Evolutionary conservation across 2,888 invertebrate genomes (phyloP), one percentile per base, ranked within the genome.

Genomic region (Cryptocephalus moraei): DNA sequence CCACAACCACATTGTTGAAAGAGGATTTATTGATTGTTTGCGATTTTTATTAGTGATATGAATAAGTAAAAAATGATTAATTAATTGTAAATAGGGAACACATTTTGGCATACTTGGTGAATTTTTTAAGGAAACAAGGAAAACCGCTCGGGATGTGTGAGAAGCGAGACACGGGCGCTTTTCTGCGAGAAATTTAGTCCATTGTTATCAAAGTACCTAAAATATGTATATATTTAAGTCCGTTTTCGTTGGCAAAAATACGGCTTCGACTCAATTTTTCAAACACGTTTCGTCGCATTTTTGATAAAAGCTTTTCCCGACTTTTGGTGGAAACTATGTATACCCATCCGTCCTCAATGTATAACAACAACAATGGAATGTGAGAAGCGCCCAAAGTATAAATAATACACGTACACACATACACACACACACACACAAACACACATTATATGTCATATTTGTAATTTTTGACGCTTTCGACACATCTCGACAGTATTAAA

Each of bases 221-320:
- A 22, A 51, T 47, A 52, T 48, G 45, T 36, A 36, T 22, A 22
- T 22, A 22, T 22, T 36, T 36, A 36, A 11, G 12, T 36, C 12
- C 12, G n/a, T 36, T 42, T 42, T 48, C 55, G 60, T 62, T 56
- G 64, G 65, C 65, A 64, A 66, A 66, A 66, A 65, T 66, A 64
- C 64, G 64, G 66, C 64, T 63, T 57, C 50, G 38, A 36, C 12
- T 36, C 11, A 36, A 36, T 36, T n/a, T 11, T n/a, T 12, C 38
- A 4, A 12, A 36, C 11, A 36, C 38, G 12, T 12, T 11, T 36
- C 6, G n/a, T n/a, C 12, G 36, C n/a, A 36, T 4, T 36, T 36
- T 36, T 12, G 36, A 36, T 47, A 34, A 44, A 22, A 22, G 22
- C 41, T 10, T 9, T 32, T 42, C 13, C 32, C 11, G 42, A 42